Evolutionary conservation across 2,888 invertebrate genomes (phyloP).

Genomic region (Seira sanloemensis): DNA sequence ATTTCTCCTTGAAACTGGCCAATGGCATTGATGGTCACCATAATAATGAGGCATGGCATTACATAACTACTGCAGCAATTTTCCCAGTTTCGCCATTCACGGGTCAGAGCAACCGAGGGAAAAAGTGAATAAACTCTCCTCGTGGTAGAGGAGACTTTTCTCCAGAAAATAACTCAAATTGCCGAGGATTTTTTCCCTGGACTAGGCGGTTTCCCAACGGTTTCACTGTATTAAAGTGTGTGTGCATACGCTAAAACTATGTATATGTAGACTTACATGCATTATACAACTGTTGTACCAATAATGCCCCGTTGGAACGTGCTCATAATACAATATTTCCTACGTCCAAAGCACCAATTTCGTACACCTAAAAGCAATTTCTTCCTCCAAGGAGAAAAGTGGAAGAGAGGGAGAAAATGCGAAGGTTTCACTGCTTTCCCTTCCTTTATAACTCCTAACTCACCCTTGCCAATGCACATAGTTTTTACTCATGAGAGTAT

Average conservation of each 20-base stretch:
- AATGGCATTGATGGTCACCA: constrained; percentile 18
- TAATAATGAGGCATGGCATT: constrained; percentile 37
- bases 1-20: background rate
- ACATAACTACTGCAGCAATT: constrained; percentile 27
- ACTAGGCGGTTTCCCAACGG: too few species aligned
- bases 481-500: constrained; percentile 26
- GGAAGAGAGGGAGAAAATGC: background rate
- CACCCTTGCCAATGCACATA: constrained; percentile 20
- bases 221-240: background rate
- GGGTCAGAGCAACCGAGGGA: background rate
- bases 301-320: constrained; percentile 9
- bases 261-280: too few species aligned
- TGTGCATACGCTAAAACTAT: background rate
- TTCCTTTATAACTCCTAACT: background rate
- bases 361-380: constrained; percentile 41
- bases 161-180: constrained; percentile 1
- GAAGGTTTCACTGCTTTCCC: background rate
- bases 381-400: constrained; percentile 9
- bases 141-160: background rate
- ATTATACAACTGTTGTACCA: constrained; percentile 7
- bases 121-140: constrained; percentile 8
- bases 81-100: constrained; percentile 19
- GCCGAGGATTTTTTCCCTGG: background rate
- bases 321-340: constrained; percentile 31
- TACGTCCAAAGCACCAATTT: constrained; percentile 36